Evolutionary conservation across 2,797 vertebrate species (phyloP).

Genomic region (Chaunax sp.): DNA sequence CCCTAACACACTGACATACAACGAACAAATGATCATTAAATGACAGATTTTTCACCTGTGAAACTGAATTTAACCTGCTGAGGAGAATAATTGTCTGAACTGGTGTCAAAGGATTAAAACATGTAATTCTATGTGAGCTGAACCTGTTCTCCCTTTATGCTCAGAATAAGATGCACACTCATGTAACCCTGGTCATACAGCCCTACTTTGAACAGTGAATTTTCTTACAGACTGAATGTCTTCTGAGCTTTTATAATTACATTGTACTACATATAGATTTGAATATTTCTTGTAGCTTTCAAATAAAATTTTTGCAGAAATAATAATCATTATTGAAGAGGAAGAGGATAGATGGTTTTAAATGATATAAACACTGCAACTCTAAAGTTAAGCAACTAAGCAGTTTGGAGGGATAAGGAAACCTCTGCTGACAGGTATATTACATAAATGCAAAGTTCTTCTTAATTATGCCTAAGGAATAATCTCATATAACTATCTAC

Average conservation of each 20-base stretch:
- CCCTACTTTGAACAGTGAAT: background rate
- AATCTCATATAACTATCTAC: background rate
- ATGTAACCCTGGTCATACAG: background rate
- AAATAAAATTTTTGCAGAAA: constrained; percentile 2
- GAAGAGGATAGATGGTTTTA: constrained; percentile 1
- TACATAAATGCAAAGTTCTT: background rate
- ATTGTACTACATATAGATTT: background rate
- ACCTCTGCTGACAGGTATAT: background rate
- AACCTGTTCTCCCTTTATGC: constrained; percentile 3
- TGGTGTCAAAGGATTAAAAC: constrained; percentile 39
- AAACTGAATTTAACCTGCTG: constrained; percentile 16
- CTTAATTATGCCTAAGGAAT: background rate
- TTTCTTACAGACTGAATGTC: background rate
- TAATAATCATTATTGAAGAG: background rate
- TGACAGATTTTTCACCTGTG: background rate
- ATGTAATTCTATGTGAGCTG: constrained; percentile 28
- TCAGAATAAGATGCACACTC: constrained; percentile 11
- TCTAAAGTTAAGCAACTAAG: constrained; percentile 4
- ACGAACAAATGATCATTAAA: background rate
- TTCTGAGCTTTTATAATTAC: background rate
- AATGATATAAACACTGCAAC: background rate
- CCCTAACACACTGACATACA: constrained; percentile 55
- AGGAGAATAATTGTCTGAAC: constrained; percentile 15
- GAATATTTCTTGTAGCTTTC: constrained; percentile 8
- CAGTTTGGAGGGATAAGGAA: constrained; percentile 18